Percentiles rank a stretch among this genome's conserved stretches.
phyloP scores from a whole-genome alignment of 2,113 vertebrate genomes.

The Ardeotis arabs region DNA sequence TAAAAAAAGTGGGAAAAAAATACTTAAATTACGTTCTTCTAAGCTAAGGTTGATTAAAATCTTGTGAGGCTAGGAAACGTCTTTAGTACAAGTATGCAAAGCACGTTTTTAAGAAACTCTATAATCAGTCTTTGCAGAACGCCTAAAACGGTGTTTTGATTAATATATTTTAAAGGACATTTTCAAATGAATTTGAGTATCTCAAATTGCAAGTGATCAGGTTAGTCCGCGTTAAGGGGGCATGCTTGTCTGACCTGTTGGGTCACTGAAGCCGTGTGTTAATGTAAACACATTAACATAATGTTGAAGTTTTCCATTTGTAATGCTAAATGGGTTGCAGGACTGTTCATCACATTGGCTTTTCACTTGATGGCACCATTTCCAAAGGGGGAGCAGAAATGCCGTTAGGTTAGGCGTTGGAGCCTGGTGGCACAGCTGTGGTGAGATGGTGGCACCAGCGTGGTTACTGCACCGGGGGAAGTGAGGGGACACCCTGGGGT shows the following conservation, averaged over 20 bases:
- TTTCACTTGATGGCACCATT: background rate
- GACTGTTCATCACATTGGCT: background rate
- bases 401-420: background rate
- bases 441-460: background rate
- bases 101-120: background rate
- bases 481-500: background rate
- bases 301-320: background rate
- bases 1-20: background rate
- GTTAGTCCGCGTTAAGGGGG: background rate
- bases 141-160: background rate
- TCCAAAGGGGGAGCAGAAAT: background rate
- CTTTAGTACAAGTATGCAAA: background rate
- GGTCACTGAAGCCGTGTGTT: background rate
- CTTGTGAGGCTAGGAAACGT: background rate
- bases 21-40: background rate
- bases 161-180: background rate
- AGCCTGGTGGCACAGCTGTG: fast-evolving
- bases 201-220: background rate
- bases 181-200: background rate
- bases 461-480: fast-evolving
- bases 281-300: background rate
- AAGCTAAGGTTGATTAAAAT: background rate
- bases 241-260: background rate
- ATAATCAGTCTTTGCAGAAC: background rate
- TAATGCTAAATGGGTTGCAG: background rate